Evolutionary conservation across 2,888 invertebrate genomes (phyloP).

Genomic region (Lasius fuliginosus): DNA sequence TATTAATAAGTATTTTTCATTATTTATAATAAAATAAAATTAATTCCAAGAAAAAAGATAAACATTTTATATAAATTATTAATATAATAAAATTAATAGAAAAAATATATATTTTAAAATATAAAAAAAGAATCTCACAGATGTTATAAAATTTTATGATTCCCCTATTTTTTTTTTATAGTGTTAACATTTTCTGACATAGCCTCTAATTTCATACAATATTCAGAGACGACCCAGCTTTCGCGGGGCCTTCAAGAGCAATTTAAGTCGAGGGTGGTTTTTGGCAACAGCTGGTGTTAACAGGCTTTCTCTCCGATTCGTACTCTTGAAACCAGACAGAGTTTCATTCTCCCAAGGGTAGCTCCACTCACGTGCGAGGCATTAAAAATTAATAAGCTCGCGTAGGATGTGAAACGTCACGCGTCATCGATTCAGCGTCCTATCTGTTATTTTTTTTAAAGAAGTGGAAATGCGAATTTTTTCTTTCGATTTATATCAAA

Average conservation of each 20-base stretch:
- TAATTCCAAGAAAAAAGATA: neutral
- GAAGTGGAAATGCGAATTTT: neutral
- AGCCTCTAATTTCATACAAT: constrained; percentile 69
- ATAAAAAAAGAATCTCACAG: neutral
- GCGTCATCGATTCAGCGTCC: constrained; percentile 30
- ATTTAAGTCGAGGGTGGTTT: constrained; percentile 70
- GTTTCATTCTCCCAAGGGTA: constrained; percentile 60
- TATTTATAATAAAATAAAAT: neutral
- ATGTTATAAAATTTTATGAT: constrained; percentile 12
- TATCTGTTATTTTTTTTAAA: neutral
- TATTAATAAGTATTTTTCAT: neutral
- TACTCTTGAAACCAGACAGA: constrained; percentile 63
- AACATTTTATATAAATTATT: neutral
- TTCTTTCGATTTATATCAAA: neutral
- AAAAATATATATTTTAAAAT: neutral
- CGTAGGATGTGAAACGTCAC: constrained; percentile 41
- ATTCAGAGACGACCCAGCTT: constrained; percentile 60
- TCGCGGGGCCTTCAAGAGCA: constrained; percentile 59
- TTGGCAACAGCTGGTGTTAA: constrained; percentile 81
- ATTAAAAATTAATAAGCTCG: constrained; percentile 70
- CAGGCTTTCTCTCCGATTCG: constrained; percentile 71
- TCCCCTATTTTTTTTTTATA: neutral
- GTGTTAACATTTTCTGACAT: constrained; percentile 34
- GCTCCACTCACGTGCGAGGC: constrained; percentile 49
- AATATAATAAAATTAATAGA: neutral